Base-by-base conservation (phyloP, 2,888 invertebrate genomes). In the Pollenia amentaria region DNA sequence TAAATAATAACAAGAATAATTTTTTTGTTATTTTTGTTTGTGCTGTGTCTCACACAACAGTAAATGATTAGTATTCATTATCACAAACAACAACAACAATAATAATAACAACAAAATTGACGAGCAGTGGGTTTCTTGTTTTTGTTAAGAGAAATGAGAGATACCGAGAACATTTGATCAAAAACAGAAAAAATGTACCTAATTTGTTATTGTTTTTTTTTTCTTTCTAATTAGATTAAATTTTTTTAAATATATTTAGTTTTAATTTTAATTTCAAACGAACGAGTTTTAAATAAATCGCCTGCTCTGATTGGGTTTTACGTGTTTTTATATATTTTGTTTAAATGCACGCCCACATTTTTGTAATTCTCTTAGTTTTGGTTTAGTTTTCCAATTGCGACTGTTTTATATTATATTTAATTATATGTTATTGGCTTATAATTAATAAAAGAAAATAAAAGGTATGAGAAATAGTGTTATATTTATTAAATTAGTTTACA, bases 251-350 rank as follows among this genome's bases (percentile, higher is more conserved):
- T 77, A 62, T 46, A 76, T 83, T 84, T 81, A 87, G 87, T 87
- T 87, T 77, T 87, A 77, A 87, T 73, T 87, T 73, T 81, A 84
- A 84, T 84, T 77, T 87, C 77, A 84, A 81, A 69, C 80, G 73
- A 84, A 78, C 72, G 72, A 84, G 84, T 84, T 69, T 73, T 84
- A 80, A 73, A 60, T 46, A 18, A 77, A 73, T 46, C 84, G 84
- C 62, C 73, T 73, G 67, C 62, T 81, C 21, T 84, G 80, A 84
- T 87, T 87, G 84, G 87, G 67, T 77, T 86, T 80, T 57, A 7
- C 67, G 73, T 75, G 14, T 16, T 51, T 42, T 11, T 53, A 18
- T 69, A 67, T 53, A 51, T 38, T 57, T 57, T 69, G 60, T 60
- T 14, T 21, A 44, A 38, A 65, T 38, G 62, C 87, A 65, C 87